Conservation (phyloP, 2,888 invertebrate species). For the Hofmannophila pseudospretella region DNA sequence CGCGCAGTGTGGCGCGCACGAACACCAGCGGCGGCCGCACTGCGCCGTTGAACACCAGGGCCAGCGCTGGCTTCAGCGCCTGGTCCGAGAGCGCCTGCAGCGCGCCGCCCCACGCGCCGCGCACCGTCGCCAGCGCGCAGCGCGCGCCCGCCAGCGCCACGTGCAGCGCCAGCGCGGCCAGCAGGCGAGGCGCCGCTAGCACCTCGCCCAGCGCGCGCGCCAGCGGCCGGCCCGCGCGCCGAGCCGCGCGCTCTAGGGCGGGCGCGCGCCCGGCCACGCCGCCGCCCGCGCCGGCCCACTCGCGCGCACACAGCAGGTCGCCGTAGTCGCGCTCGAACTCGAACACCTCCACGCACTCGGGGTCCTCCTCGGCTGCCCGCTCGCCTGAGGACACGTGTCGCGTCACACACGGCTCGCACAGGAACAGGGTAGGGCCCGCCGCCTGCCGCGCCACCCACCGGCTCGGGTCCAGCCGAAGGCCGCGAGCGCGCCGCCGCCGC, state of each 20-base stretch:
- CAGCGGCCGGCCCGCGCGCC: conserved; percentile 18
- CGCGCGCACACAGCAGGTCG: conserved; percentile 25
- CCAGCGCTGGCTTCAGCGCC: conserved; percentile 82
- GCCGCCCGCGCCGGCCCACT: conserved; percentile 25
- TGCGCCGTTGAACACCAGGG: conserved; percentile 82
- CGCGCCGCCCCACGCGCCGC: neutral
- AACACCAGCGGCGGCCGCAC: conserved; percentile 83
- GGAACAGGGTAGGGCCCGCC: too few species aligned
- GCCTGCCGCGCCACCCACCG: neutral
- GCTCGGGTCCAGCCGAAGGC: too few species aligned
- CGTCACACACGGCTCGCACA: neutral
- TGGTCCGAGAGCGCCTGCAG: conserved; percentile 72
- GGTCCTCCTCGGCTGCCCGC: conserved; percentile 10
- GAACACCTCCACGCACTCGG: conserved; percentile 50
- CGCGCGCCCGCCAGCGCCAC: conserved; percentile 44
- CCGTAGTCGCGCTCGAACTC: conserved; percentile 35
- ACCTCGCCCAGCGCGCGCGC: conserved; percentile 75
- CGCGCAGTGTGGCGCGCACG: conserved; percentile 78
- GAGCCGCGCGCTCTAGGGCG: conserved; percentile 16
- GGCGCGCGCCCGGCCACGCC: conserved; percentile 15
- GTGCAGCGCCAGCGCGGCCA: conserved; percentile 78
- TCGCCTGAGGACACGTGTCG: neutral
- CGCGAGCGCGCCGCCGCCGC: neutral
- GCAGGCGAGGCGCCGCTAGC: conserved; percentile 79
- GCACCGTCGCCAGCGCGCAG: conserved; percentile 28